These are phyloP conservation scores for Noctua comes DNA, from an alignment of 2,888 invertebrate genomes.

Conservation along the genomic window DNA sequence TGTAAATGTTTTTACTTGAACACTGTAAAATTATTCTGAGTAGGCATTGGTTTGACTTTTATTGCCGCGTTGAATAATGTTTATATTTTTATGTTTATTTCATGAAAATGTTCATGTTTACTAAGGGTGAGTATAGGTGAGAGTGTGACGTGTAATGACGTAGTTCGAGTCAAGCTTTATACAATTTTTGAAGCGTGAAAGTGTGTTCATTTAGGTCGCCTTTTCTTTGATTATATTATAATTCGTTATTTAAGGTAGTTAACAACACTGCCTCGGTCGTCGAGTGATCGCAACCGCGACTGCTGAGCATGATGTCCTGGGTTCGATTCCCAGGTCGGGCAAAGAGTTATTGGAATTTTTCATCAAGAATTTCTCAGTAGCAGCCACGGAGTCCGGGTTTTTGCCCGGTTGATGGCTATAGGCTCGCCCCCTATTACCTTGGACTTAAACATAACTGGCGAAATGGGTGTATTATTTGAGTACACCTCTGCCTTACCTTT, in stretches of 20 bases:
- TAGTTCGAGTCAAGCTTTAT: not conserved
- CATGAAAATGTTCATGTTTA: constrained; percentile 68
- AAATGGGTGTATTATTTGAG: not conserved
- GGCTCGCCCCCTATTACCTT: not conserved
- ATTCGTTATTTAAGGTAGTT: not conserved
- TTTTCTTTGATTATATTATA: not conserved
- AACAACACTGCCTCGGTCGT: not conserved
- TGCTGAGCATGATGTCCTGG: not conserved
- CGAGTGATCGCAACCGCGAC: not conserved
- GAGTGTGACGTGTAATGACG: not conserved
- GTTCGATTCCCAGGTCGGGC: not conserved
- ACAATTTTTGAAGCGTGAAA: not conserved
- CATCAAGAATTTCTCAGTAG: not conserved
- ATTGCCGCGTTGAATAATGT: constrained; percentile 85
- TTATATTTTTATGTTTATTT: constrained; percentile 83
- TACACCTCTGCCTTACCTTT: no score
- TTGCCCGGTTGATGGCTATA: not conserved
- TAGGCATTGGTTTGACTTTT: constrained; percentile 85
- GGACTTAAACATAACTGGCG: not conserved
- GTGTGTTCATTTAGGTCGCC: not conserved
- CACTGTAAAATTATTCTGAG: constrained; percentile 85
- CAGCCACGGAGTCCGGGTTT: not conserved
- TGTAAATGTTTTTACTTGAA: constrained; percentile 83
- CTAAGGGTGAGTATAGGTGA: constrained; percentile 26
- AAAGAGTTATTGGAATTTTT: not conserved